Evolutionary conservation across 2,797 vertebrate genomes (phyloP).

Genomic region (Silurus aristotelis): DNA sequence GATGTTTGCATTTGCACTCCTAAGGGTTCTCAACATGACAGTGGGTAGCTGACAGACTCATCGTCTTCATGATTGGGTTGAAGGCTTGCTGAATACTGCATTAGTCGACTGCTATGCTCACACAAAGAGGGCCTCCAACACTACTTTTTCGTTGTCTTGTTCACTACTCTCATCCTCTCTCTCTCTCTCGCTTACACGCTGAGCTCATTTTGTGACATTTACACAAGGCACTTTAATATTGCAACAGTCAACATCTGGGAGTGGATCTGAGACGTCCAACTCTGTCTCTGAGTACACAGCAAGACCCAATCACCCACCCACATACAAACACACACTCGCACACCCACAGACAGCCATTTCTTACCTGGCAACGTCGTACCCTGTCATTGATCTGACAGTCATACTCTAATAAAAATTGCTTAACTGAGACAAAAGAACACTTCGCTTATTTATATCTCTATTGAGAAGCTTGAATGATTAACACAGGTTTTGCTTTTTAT

Average conservation of each 20-base stretch:
- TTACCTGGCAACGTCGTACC: constrained; percentile 22
- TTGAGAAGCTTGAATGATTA: constrained; percentile 45
- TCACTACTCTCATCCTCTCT: constrained; percentile 33
- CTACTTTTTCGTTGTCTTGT: constrained; percentile 23
- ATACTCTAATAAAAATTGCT: constrained; percentile 50
- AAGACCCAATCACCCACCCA: constrained; percentile 34
- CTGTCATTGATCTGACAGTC: constrained; percentile 44
- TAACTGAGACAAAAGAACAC: constrained; percentile 49
- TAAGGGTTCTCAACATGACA: constrained; percentile 1
- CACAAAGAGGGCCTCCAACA: constrained; percentile 28
- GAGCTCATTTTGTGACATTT: constrained; percentile 68
- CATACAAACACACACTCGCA: constrained; percentile 21
- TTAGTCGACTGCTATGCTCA: constrained; percentile 46
- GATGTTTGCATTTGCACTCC: constrained; percentile 10
- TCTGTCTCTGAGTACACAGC: constrained; percentile 43
- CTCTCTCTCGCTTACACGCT: not conserved
- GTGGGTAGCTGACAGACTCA: constrained; percentile 25
- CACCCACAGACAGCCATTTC: constrained; percentile 16
- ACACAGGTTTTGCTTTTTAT: constrained; percentile 37
- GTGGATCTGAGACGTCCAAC: constrained; percentile 57
- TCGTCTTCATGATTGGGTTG: constrained; percentile 40
- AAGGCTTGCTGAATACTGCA: constrained; percentile 38
- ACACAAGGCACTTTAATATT: constrained; percentile 70
- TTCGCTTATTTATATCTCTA: constrained; percentile 47
- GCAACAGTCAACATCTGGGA: constrained; percentile 64